Evolutionary conservation across 2,113 vertebrate genomes (phyloP).

Genomic region (Oreamnos americanus): DNA sequence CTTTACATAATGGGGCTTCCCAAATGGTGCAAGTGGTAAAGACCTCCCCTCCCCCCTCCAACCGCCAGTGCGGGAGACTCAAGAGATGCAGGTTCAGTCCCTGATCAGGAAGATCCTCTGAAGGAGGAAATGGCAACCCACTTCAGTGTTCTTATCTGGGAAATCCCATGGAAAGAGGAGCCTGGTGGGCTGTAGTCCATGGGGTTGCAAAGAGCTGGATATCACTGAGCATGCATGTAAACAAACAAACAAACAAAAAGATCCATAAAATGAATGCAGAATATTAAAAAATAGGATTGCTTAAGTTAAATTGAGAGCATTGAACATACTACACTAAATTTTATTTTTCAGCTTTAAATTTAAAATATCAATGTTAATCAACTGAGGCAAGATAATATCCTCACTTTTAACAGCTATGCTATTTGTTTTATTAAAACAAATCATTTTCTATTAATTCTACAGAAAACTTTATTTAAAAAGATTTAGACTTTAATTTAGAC

Average conservation of each 20-base stretch:
- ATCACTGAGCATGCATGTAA: neutral
- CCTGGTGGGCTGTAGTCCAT: neutral
- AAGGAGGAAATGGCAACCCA: neutral
- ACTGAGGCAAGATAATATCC: neutral
- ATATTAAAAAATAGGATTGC: neutral
- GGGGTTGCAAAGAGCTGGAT: neutral
- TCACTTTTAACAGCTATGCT: neutral
- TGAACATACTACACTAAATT: neutral
- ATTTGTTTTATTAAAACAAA: neutral
- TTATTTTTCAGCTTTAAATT: neutral
- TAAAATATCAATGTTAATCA: neutral
- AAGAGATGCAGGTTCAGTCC: neutral
- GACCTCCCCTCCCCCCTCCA: neutral
- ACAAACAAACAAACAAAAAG: neutral
- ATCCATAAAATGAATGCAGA: neutral
- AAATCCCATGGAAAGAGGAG: neutral
- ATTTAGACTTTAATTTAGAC: neutral
- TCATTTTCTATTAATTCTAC: neutral
- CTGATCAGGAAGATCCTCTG: neutral
- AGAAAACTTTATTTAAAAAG: neutral
- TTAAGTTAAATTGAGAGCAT: neutral
- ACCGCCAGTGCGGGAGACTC: neutral
- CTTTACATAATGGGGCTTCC: neutral
- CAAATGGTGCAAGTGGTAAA: neutral
- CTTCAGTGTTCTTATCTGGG: neutral